Evolutionary conservation across 2,888 invertebrate species (phyloP), one percentile per base, ranked within the genome.

Genomic region (Plemyria rubiginata): DNA sequence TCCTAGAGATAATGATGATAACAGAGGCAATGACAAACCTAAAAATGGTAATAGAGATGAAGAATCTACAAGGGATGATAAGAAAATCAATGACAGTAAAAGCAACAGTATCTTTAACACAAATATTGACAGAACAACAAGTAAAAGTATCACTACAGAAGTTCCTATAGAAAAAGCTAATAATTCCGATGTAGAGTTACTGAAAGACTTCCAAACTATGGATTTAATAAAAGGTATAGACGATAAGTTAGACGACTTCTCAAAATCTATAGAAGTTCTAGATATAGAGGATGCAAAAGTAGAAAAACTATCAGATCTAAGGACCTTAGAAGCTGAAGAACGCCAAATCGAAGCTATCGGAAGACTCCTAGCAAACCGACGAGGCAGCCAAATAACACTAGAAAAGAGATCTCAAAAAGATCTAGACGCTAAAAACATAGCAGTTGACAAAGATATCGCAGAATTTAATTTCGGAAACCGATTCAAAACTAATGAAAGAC

Each of bases 271-370:
- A 2, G 93, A 93, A 85, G 86, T 93, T 1, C 75, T 90, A 13
- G 87, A 92, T 43, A 80, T 93, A 48, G 91, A 92, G 73, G 92
- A 92, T 51, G 79, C 81, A 0, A 87, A 86, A 68, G 81, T 80
- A 0, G 89, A 90, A 1, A 92, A 88, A 65, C 58, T 78, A 56
- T 71, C 88, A 0, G 84, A 91, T 70, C 70, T 87, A 0, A 93
- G 87, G 75, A 87, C 87, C 48, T 76, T 93, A 51, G 88, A 92
- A 73, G 92, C 93, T 0, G 93, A 93, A 77, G 93, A 93, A 56
- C 84, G 81, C 54, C 93, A 93, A 70, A 93, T 93, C 43, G 93
- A 93, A 76, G 93, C 88, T 29, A 91, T 93, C 28, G 93, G 93
- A 0, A 82, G 93, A 65, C 76, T 92, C 13, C 57, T 93, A 68